Conservation (phyloP, 2,113 vertebrate species). For the Salvelinus fontinalis region DNA sequence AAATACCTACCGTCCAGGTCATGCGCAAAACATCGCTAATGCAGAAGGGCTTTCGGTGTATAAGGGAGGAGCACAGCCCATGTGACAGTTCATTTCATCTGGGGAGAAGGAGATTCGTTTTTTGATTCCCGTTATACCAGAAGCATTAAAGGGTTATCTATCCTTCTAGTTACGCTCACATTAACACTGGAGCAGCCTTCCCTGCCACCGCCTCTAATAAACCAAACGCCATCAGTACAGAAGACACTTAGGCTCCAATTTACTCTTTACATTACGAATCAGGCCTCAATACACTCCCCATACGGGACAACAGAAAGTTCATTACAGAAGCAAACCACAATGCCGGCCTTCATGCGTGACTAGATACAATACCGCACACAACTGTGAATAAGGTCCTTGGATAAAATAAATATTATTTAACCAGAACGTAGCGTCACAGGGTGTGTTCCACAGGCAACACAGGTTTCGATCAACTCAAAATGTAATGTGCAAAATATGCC, state of each 20-base stretch:
- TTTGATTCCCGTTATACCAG: constrained; percentile 18
- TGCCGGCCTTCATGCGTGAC: not conserved
- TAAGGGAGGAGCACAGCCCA: constrained; percentile 12
- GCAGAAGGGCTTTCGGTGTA: not conserved
- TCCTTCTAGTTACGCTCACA: not conserved
- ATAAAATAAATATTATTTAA: too few species aligned
- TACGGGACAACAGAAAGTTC: not conserved
- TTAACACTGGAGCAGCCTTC: not conserved
- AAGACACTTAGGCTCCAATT: constrained; percentile 35
- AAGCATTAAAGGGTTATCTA: constrained; percentile 4
- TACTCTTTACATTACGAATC: not conserved
- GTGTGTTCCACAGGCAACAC: too few species aligned
- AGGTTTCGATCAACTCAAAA: too few species aligned
- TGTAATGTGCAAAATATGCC: too few species aligned
- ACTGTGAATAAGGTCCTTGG: too few species aligned
- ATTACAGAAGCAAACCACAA: not conserved
- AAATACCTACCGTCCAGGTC: not conserved
- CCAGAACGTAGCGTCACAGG: too few species aligned
- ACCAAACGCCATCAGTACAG: constrained; percentile 46
- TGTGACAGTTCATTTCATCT: constrained; percentile 29
- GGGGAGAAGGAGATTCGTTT: constrained; percentile 25
- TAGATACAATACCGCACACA: too few species aligned
- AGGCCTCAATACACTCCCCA: not conserved
- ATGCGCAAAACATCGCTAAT: not conserved
- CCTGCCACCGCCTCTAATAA: constrained; percentile 55